phyloP scores from a whole-genome alignment of 2,888 invertebrate genomes.

The Stramonita haemastoma region DNA sequence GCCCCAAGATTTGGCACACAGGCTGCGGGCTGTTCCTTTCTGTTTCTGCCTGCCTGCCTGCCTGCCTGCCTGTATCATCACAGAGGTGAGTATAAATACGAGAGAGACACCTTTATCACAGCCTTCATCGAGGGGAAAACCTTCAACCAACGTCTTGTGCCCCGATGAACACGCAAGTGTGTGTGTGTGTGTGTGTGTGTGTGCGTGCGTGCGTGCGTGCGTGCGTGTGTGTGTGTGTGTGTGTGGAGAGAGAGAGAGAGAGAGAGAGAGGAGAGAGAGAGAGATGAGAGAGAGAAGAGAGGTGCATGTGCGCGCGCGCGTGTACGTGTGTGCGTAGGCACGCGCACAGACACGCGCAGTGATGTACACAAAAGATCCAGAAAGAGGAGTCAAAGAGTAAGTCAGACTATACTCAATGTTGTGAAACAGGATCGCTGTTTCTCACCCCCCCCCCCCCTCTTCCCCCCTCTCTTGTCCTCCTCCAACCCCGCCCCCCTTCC shows the following conservation, averaged over 20 bases:
- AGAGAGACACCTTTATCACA: constrained; percentile 1
- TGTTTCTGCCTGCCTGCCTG: not conserved
- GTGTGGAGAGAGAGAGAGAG: not conserved
- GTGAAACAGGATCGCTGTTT: not conserved
- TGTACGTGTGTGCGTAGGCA: not conserved
- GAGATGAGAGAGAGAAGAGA: no score
- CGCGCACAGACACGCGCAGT: not conserved
- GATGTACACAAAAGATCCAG: not conserved
- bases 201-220: not conserved
- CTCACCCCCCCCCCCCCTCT: not conserved
- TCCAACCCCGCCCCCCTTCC: not conserved
- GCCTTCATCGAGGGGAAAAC: not conserved
- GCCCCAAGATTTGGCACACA: not conserved
- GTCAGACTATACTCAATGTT: not conserved
- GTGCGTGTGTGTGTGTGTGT: not conserved
- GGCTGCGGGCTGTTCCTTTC: not conserved
- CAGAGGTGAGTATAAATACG: not conserved
- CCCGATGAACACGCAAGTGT: not conserved
- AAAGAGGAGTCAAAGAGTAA: not conserved
- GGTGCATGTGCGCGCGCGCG: not conserved
- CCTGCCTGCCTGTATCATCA: not conserved
- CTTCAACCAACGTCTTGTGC: not conserved
- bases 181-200: not conserved
- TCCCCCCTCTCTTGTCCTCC: not conserved
- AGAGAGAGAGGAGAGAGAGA: no score